These are phyloP conservation scores for Amiota mariae DNA, from an alignment of 2,888 invertebrate genomes.

Conservation along the genomic window DNA sequence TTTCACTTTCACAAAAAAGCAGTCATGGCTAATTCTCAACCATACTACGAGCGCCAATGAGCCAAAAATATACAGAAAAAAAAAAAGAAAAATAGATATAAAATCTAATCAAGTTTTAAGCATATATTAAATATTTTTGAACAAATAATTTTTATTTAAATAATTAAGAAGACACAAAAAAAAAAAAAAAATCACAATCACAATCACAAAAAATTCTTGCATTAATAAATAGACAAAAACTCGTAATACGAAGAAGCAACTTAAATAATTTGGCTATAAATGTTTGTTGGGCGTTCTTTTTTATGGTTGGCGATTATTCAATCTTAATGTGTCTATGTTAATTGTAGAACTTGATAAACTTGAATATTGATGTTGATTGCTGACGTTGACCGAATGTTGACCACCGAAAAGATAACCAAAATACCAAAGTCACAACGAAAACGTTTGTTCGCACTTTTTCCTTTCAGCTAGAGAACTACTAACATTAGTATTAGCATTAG, in stretches of 20 bases:
- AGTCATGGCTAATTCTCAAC: too few species aligned
- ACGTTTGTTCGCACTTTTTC: conserved; percentile 50
- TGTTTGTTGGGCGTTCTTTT: conserved; percentile 37
- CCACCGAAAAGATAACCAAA: neutral
- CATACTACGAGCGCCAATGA: too few species aligned
- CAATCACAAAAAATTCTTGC: neutral
- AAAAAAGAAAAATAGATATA: neutral
- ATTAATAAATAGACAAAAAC: neutral
- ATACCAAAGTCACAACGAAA: neutral
- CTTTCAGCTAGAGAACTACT: conserved; percentile 37
- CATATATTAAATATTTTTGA: neutral
- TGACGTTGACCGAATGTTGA: neutral
- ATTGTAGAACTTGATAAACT: conserved; percentile 49
- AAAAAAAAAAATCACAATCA: neutral
- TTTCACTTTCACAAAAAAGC: too few species aligned
- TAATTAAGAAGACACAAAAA: too few species aligned
- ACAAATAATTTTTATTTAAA: neutral
- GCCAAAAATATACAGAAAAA: too few species aligned
- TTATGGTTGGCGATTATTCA: conserved; percentile 43
- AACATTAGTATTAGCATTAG: too few species aligned
- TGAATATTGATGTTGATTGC: conserved; percentile 18
- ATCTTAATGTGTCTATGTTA: conserved; percentile 57
- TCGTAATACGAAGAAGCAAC: conserved; percentile 34
- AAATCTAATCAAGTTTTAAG: conserved; percentile 1
- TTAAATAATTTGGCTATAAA: conserved; percentile 48